These are phyloP conservation scores for Chaetorhynchus papuensis DNA, from an alignment of 2,113 vertebrate genomes.

Conservation along the genomic window DNA sequence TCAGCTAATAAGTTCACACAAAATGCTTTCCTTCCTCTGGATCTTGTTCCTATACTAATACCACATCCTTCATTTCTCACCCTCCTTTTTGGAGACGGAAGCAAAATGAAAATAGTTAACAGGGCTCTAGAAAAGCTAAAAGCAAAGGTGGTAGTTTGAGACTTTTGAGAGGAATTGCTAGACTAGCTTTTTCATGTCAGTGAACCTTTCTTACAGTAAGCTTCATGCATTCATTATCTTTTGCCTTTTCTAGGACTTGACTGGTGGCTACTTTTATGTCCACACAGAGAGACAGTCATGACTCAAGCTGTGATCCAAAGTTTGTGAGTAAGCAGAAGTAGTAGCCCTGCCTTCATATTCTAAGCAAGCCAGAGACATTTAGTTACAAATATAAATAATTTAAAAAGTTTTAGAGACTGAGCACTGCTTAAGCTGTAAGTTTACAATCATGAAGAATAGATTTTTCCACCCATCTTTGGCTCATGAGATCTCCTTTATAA, in stretches of 20 bases:
- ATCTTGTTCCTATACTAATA: background rate
- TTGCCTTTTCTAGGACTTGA: background rate
- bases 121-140: background rate
- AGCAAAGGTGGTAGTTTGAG: background rate
- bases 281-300: background rate
- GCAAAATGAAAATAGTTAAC: background rate
- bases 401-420: background rate
- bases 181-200: background rate
- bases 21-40: background rate
- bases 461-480: background rate
- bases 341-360: background rate
- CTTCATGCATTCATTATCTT: background rate
- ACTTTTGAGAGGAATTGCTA: background rate
- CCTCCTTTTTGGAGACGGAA: background rate
- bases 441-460: background rate
- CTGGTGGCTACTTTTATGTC: background rate
- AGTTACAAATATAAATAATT: background rate
- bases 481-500: background rate
- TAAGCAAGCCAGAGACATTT: background rate
- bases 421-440: background rate
- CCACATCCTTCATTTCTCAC: background rate
- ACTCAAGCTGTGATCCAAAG: background rate
- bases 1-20: background rate
- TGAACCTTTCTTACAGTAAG: background rate
- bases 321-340: background rate